Percentiles rank a stretch among this genome's conserved stretches.
These are phyloP conservation scores for Vesta saturnalis DNA, from an alignment of 2,888 invertebrate genomes.

Conservation along the genomic window DNA sequence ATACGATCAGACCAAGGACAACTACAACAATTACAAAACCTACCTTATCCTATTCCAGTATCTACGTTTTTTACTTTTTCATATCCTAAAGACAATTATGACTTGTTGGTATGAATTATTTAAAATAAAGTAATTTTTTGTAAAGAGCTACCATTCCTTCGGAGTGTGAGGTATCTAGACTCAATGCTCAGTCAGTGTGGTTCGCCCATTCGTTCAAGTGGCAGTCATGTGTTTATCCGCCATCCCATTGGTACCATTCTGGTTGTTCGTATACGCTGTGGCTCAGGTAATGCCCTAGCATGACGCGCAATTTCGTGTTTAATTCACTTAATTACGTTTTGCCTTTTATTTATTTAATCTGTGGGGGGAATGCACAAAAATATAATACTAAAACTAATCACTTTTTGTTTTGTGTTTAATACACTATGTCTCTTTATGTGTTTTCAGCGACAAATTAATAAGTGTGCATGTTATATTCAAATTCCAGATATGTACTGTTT, in stretches of 20 bases:
- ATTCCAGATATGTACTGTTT: too few species aligned
- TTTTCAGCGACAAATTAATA: too few species aligned
- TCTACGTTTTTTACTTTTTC: conserved; percentile 15
- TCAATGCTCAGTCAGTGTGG: conserved; percentile 56
- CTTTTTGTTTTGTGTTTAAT: too few species aligned
- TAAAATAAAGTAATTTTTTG: conserved; percentile 57
- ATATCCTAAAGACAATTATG: conserved; percentile 20
- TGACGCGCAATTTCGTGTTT: conserved; percentile 56
- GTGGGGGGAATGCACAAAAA: not conserved
- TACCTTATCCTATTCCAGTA: conserved; percentile 20
- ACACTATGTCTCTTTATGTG: too few species aligned
- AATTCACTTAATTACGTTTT: conserved; percentile 55
- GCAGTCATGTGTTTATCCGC: conserved; percentile 54
- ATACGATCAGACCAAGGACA: too few species aligned
- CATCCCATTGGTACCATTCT: conserved; percentile 58
- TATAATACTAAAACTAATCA: too few species aligned
- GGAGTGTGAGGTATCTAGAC: conserved; percentile 57
- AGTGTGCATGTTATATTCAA: too few species aligned
- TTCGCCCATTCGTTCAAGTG: conserved; percentile 54
- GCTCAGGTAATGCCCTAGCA: conserved; percentile 61
- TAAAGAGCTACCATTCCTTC: conserved; percentile 58
- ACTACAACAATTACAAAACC: not conserved
- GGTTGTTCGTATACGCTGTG: conserved; percentile 57
- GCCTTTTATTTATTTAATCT: conserved; percentile 32
- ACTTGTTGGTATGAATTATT: conserved; percentile 47